Evolutionary conservation across 1,140 invertebrate species (phyloP).

Genomic region (Heliconius hermathena): DNA sequence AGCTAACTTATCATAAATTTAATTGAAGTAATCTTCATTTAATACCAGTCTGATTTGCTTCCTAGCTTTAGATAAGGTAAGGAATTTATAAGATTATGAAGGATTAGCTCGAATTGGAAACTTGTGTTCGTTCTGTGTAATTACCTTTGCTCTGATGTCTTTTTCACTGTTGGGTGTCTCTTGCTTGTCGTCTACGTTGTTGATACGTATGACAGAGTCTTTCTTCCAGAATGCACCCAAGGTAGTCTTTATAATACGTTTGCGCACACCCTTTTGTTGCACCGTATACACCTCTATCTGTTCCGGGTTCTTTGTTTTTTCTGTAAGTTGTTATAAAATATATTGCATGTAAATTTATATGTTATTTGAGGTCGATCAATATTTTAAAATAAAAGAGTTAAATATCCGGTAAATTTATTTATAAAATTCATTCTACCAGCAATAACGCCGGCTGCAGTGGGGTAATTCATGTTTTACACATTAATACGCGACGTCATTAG

Average conservation of each 20-base stretch:
- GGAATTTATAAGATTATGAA: conserved; percentile 21
- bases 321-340: conserved; percentile 65
- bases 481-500: conserved; percentile 48
- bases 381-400: neutral
- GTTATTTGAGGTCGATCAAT: neutral
- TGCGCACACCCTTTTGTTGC: conserved; percentile 83
- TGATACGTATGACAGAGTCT: conserved; percentile 85
- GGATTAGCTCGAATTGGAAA: conserved; percentile 67
- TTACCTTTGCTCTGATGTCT: conserved; percentile 85
- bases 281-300: conserved; percentile 85
- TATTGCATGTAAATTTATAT: neutral
- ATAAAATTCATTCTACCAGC: neutral
- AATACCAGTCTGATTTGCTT: conserved; percentile 18
- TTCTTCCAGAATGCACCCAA: conserved; percentile 85
- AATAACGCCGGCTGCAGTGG: neutral
- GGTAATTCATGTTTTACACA: conserved; percentile 5
- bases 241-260: conserved; percentile 83
- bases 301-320: conserved; percentile 87
- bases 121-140: conserved; percentile 46
- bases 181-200: conserved; percentile 86
- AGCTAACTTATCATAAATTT: neutral
- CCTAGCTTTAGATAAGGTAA: conserved; percentile 30
- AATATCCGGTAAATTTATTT: neutral
- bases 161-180: conserved; percentile 84
- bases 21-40: conserved; percentile 11